Evolutionary conservation across 1,140 invertebrate species (phyloP).

Genomic region (Meloidogyne floridensis): DNA sequence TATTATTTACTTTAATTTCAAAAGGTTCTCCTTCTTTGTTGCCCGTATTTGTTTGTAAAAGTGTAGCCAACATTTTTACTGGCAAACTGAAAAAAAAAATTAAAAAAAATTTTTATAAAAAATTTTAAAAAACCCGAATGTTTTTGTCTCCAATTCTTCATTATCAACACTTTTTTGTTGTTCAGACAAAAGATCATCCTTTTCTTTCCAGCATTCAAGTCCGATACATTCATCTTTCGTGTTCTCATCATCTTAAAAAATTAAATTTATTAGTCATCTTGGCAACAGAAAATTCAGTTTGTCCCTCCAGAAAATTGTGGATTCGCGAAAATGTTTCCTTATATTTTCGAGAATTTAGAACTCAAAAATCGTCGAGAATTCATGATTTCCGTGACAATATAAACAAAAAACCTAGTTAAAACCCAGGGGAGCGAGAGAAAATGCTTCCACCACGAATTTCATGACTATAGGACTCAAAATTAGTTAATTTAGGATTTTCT

Average conservation of each 20-base stretch:
- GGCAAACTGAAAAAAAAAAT: slow-evolving; percentile 36
- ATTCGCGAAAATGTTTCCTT: background rate
- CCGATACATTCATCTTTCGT: background rate
- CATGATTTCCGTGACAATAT: no score
- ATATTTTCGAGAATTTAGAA: no score
- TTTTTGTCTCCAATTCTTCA: background rate
- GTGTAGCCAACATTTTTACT: slow-evolving; percentile 51
- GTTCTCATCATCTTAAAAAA: background rate
- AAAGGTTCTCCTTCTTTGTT: slow-evolving; percentile 42
- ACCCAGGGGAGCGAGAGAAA: no score
- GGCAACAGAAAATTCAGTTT: no score
- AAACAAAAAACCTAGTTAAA: no score
- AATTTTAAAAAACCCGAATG: background rate
- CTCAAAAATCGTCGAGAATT: no score
- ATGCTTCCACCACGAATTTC: no score
- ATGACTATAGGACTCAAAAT: no score
- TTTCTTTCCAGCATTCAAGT: background rate
- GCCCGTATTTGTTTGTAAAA: slow-evolving; percentile 32
- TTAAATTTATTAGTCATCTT: no score
- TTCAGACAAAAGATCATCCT: background rate
- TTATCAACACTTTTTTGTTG: background rate
- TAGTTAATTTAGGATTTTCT: no score
- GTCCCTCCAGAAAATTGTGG: no score
- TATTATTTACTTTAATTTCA: slow-evolving; percentile 51
- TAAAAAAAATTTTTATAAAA: background rate